These are phyloP conservation scores for Drepanosiphum platanoidis DNA, from an alignment of 2,888 invertebrate species.

Conservation along the genomic window DNA sequence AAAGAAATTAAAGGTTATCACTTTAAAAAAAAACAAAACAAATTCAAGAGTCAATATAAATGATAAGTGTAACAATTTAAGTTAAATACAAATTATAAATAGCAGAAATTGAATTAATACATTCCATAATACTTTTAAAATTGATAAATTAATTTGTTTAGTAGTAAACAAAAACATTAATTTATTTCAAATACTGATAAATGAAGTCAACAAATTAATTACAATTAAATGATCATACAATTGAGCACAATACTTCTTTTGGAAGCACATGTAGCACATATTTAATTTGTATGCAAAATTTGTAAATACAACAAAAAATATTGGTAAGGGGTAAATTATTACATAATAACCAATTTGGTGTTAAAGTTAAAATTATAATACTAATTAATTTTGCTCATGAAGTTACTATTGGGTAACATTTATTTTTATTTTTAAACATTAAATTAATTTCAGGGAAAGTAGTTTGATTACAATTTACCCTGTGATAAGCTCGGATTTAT, in stretches of 20 bases:
- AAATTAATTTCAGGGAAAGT: slow-evolving; percentile 29
- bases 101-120: neutral
- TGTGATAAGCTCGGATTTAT: slow-evolving; percentile 48
- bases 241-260: slow-evolving; percentile 50
- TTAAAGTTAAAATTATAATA: slow-evolving; percentile 27
- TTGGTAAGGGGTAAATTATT: neutral
- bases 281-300: slow-evolving; percentile 2
- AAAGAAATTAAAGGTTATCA: no score
- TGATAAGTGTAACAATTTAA: neutral
- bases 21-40: no score
- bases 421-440: neutral
- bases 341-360: slow-evolving; percentile 8
- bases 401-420: slow-evolving; percentile 47
- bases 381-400: slow-evolving; percentile 49
- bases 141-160: neutral
- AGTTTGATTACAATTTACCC: slow-evolving; percentile 56
- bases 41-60: neutral
- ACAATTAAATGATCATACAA: slow-evolving; percentile 2
- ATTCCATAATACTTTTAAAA: slow-evolving; percentile 10
- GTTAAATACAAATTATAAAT: neutral
- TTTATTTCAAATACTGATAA: neutral
- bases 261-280: slow-evolving; percentile 17
- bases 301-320: slow-evolving; percentile 23
- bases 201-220: neutral
- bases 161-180: neutral